phyloP scores from a whole-genome alignment of 2,888 invertebrate species.

The Vanessa cardui region DNA sequence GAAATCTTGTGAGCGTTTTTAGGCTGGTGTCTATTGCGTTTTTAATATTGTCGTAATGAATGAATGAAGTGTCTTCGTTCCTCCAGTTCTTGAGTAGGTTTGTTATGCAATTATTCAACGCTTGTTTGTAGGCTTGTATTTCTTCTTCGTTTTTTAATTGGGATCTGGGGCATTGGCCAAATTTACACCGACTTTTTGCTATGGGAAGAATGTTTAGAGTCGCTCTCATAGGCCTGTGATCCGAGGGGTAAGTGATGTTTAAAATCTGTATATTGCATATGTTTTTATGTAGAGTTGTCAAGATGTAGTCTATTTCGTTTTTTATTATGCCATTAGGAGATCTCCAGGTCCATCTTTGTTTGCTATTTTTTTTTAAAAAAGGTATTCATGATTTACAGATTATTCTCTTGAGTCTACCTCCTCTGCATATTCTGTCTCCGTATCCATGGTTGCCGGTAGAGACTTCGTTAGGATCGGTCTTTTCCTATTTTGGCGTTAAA shows the following conservation, averaged over 20 bases:
- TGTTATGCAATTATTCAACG: not conserved
- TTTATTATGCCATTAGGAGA: slow-evolving; percentile 25
- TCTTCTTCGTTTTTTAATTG: too few relatives aligned
- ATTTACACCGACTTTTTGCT: slow-evolving; percentile 4
- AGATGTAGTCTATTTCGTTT: slow-evolving; percentile 35
- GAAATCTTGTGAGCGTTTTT: slow-evolving; percentile 1
- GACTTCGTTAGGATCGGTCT: not conserved
- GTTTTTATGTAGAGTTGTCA: slow-evolving; percentile 25
- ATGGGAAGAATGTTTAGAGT: slow-evolving; percentile 6
- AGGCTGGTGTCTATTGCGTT: not conserved
- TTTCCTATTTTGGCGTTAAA: not conserved
- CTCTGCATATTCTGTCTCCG: slow-evolving; percentile 27
- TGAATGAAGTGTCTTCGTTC: slow-evolving; percentile 4
- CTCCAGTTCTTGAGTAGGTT: not conserved
- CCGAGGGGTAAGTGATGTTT: slow-evolving; percentile 22
- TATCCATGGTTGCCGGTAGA: slow-evolving; percentile 27
- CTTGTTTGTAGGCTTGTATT: slow-evolving; percentile 1
- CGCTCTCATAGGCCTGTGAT: slow-evolving; percentile 30
- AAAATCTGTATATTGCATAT: slow-evolving; percentile 25
- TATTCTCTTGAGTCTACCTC: slow-evolving; percentile 36
- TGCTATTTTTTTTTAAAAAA: slow-evolving; percentile 29
- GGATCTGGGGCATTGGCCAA: not conserved
- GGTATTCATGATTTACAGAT: slow-evolving; percentile 38
- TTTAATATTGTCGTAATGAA: slow-evolving; percentile 13
- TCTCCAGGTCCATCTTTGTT: slow-evolving; percentile 35